phyloP scores from a whole-genome alignment of 2,113 vertebrate species.

The Lycocorax pyrrhopterus region DNA sequence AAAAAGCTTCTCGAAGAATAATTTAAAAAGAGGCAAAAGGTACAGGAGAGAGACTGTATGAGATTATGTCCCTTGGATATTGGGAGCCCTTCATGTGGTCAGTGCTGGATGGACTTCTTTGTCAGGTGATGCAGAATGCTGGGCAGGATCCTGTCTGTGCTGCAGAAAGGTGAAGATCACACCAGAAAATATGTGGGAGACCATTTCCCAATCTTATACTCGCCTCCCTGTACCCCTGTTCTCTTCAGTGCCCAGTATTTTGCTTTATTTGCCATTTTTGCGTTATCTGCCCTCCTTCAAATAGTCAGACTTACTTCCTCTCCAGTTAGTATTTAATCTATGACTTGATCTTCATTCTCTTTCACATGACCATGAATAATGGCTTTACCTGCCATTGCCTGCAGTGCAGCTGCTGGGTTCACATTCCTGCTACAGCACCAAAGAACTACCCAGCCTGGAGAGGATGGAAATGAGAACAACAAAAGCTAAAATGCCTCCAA shows the following conservation, averaged over 20 bases:
- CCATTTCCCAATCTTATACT: neutral
- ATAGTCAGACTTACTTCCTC: neutral
- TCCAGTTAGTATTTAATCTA: neutral
- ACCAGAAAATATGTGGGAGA: neutral
- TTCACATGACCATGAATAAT: neutral
- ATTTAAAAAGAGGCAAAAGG: neutral
- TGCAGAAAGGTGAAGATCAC: neutral
- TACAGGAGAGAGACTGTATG: neutral
- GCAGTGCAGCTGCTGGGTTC: neutral
- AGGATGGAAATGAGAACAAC: neutral
- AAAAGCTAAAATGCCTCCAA: neutral
- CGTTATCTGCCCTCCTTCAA: neutral
- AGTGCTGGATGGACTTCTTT: neutral
- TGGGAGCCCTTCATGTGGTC: fast-evolving
- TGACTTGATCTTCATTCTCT: neutral
- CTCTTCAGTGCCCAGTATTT: neutral
- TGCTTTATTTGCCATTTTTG: neutral
- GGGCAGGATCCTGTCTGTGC: neutral
- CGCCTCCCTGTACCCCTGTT: fast-evolving
- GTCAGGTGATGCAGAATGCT: neutral
- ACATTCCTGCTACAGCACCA: neutral
- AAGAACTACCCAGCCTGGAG: neutral
- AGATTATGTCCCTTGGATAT: neutral
- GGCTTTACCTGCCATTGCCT: neutral
- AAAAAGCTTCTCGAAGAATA: neutral